Evolutionary conservation across 1,140 invertebrate genomes (phyloP).

Genomic region (Phymastichus coffea): DNA sequence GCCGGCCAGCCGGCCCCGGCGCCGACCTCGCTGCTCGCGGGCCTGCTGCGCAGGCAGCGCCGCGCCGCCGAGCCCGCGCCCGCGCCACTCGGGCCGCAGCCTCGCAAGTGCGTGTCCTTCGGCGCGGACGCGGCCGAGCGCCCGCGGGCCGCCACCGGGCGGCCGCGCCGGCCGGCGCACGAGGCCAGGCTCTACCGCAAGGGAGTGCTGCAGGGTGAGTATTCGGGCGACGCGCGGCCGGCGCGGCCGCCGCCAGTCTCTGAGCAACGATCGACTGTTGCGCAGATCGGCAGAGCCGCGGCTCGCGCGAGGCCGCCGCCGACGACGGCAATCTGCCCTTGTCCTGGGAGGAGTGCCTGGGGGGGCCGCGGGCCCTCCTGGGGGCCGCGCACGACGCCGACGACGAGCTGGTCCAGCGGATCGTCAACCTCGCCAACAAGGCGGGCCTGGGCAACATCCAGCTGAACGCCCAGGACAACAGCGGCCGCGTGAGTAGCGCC

Average conservation of each 20-base stretch:
- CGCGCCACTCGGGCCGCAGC: background rate
- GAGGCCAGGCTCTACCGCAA: conserved; percentile 49
- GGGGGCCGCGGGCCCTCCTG: conserved; percentile 46
- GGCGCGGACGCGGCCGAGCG: conserved; percentile 47
- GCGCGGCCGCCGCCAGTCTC: background rate
- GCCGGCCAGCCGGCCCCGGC: too few species aligned
- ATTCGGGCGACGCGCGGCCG: background rate
- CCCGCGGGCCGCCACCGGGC: conserved; percentile 29
- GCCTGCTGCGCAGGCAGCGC: background rate
- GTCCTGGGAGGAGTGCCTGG: conserved; percentile 39
- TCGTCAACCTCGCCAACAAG: conserved; percentile 40
- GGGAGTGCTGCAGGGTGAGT: conserved; percentile 48
- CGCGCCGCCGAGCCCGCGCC: too few species aligned
- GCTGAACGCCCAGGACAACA: conserved; percentile 50
- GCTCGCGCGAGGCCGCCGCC: conserved; percentile 3
- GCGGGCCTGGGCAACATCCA: conserved; percentile 40
- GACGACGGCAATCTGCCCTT: conserved; percentile 37
- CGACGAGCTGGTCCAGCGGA: conserved; percentile 41
- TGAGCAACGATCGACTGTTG: conserved; percentile 5
- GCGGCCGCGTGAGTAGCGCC: conserved; percentile 48
- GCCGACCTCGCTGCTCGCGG: too few species aligned
- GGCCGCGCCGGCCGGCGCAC: conserved; percentile 40
- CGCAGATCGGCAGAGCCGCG: conserved; percentile 9
- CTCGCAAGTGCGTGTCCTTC: conserved; percentile 48
- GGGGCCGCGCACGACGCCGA: conserved; percentile 49